A percentile compares a stretch with the other conserved stretches of the same genome.
Evolutionary conservation across 2,797 vertebrate species (phyloP).

Genomic region (Cirrhinus mrigala): DNA sequence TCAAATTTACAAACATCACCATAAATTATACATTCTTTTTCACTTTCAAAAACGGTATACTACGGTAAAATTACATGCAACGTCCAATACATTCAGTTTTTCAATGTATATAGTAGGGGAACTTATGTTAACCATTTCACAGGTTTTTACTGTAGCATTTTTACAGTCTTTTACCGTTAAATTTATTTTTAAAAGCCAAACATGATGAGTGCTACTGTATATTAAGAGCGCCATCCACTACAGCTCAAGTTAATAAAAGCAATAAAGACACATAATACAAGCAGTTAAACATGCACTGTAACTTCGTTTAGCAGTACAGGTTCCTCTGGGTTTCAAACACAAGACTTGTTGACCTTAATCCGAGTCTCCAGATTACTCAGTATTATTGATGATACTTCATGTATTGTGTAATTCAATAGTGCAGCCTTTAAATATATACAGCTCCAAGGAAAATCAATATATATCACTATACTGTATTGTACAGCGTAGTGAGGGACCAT

Average conservation of each 20-base stretch:
- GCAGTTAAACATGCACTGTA: neutral
- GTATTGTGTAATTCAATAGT: neutral
- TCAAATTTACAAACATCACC: too few species aligned
- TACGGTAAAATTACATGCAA: too few species aligned
- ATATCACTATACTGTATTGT: neutral
- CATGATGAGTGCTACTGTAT: neutral
- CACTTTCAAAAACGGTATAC: too few species aligned
- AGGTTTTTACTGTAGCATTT: too few species aligned
- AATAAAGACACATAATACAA: neutral
- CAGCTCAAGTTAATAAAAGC: too few species aligned
- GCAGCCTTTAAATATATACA: neutral
- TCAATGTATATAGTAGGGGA: too few species aligned
- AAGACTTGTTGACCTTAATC: neutral
- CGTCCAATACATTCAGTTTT: too few species aligned
- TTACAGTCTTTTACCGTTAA: too few species aligned
- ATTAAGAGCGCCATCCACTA: neutral
- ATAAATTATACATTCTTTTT: too few species aligned
- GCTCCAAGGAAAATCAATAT: neutral
- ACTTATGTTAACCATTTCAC: too few species aligned
- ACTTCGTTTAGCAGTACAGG: neutral
- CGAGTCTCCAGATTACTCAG: neutral
- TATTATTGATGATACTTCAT: neutral
- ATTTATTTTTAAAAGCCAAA: too few species aligned
- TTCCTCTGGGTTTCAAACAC: neutral
- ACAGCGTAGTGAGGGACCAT: neutral